Evolutionary conservation across 1,140 invertebrate genomes (phyloP).

Genomic region (Heliconius congener): DNA sequence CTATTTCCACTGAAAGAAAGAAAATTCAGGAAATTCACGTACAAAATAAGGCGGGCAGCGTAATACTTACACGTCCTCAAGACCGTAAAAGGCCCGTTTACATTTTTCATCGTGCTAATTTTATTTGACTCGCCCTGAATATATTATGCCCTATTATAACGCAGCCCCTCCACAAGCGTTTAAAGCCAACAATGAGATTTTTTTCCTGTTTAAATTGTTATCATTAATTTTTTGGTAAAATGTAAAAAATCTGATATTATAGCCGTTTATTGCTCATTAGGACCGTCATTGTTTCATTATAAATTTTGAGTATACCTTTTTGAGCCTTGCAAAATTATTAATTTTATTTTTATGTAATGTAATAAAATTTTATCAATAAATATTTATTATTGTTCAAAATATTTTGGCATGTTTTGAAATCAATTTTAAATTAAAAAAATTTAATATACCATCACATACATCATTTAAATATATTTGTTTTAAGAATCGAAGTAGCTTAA

Average conservation of each 20-base stretch:
- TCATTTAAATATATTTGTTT: not conserved
- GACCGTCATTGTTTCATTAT: conserved; percentile 31
- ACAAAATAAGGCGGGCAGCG: conserved; percentile 45
- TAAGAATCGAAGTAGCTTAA: not conserved
- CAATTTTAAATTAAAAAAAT: not conserved
- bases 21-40: conserved; percentile 38
- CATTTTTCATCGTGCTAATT: conserved; percentile 81
- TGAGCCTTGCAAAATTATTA: not conserved
- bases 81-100: conserved; percentile 75
- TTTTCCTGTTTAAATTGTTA: conserved; percentile 74
- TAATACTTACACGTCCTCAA: conserved; percentile 76
- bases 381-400: not conserved
- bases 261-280: conserved; percentile 64
- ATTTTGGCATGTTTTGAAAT: not conserved
- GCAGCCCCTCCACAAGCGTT: conserved; percentile 64
- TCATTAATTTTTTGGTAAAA: conserved; percentile 67
- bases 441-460: conserved; percentile 5
- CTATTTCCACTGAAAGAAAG: conserved; percentile 24
- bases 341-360: not conserved
- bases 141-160: conserved; percentile 79
- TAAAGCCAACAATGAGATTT: conserved; percentile 74
- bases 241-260: conserved; percentile 68
- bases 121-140: conserved; percentile 80
- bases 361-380: not conserved
- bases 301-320: not conserved